Conservation (phyloP, 2,888 invertebrate species). For the Seira musarum region DNA sequence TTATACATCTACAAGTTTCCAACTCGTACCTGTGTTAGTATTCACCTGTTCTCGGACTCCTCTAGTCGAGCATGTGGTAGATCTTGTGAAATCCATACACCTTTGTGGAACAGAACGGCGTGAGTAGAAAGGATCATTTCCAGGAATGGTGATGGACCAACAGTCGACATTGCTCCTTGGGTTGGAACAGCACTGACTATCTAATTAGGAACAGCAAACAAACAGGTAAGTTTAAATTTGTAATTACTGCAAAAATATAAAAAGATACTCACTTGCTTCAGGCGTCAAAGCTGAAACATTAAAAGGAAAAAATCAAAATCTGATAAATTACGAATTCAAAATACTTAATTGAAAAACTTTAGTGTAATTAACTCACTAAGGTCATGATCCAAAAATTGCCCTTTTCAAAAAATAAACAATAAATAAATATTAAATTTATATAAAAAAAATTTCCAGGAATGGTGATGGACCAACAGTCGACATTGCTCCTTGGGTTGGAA, state of each 20-base stretch:
- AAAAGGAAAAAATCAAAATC: constrained; percentile 9
- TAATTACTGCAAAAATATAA: not conserved
- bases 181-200: constrained; percentile 56
- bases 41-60: constrained; percentile 66
- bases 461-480: constrained; percentile 64
- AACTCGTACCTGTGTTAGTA: no score
- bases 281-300: constrained; percentile 55
- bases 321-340: constrained; percentile 14
- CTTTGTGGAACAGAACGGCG: constrained; percentile 29
- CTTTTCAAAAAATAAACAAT: no score
- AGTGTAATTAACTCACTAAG: constrained; percentile 28
- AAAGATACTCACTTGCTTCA: constrained; percentile 53
- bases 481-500: constrained; percentile 39
- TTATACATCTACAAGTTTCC: no score
- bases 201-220: constrained; percentile 29
- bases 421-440: no score
- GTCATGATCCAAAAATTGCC: constrained; percentile 66
- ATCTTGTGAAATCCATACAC: constrained; percentile 68
- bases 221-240: constrained; percentile 1
- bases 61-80: constrained; percentile 59
- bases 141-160: constrained; percentile 25
- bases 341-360: not conserved
- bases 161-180: constrained; percentile 59
- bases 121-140: constrained; percentile 59
- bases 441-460: constrained; percentile 38